These are phyloP conservation scores for Glaucomys volans DNA, from an alignment of 2,113 vertebrate genomes.

Conservation along the genomic window DNA sequence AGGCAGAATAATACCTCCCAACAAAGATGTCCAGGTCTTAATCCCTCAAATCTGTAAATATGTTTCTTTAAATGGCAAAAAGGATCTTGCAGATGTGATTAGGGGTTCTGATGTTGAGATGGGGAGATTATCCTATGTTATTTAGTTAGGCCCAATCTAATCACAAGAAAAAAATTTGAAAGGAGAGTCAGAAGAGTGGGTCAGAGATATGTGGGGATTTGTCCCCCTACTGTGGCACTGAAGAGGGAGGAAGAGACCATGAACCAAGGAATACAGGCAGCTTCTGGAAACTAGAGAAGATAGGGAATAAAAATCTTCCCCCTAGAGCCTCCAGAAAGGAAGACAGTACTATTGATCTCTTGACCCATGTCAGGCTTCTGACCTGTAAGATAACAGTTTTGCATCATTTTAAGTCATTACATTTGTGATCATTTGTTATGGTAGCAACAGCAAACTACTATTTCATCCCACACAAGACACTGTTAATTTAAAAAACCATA, in stretches of 20 bases:
- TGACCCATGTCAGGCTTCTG: not conserved
- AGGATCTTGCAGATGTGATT: not conserved
- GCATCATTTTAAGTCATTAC: not conserved
- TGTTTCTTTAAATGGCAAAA: not conserved
- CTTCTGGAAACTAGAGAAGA: not conserved
- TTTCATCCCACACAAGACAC: not conserved
- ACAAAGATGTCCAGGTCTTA: not conserved
- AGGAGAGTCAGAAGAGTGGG: not conserved
- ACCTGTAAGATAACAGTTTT: not conserved
- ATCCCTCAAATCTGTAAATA: not conserved
- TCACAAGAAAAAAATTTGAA: not conserved
- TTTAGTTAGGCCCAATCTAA: not conserved
- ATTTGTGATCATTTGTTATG: constrained; percentile 28
- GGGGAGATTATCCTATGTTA: not conserved
- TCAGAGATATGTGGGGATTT: not conserved
- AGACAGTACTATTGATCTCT: not conserved
- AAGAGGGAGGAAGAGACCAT: not conserved
- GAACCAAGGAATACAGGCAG: not conserved
- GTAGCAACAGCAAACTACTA: not conserved
- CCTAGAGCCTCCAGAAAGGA: not conserved
- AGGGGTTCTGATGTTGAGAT: not conserved
- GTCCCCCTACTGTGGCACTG: not conserved
- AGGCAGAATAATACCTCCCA: not conserved
- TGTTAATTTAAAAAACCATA: not conserved
- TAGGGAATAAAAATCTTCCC: not conserved